Conservation (phyloP, 2,888 invertebrate species). For the Hydroisotoma schaefferi region DNA sequence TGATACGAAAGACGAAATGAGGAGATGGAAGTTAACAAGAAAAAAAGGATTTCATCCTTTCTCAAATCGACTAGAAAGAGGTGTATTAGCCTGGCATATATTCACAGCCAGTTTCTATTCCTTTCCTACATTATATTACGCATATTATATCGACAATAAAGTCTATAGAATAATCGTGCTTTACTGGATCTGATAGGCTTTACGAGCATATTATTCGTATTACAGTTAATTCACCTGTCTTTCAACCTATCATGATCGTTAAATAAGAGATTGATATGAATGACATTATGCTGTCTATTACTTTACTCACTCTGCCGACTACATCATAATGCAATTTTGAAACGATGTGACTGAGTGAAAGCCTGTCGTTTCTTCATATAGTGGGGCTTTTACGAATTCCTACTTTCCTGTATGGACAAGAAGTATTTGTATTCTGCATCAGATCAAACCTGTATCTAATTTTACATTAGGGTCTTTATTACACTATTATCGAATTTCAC, state of each 20-base stretch:
- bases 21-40: neutral
- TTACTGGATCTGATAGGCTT: too few species aligned
- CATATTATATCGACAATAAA: too few species aligned
- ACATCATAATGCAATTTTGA: conserved; percentile 14
- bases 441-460: neutral
- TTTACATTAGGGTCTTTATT: too few species aligned
- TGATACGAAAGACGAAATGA: neutral
- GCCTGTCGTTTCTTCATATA: neutral
- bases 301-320: conserved; percentile 6
- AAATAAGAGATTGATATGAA: conserved; percentile 17
- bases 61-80: too few species aligned
- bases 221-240: conserved; percentile 16
- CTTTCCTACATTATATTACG: too few species aligned
- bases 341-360: neutral
- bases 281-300: conserved; percentile 15
- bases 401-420: neutral
- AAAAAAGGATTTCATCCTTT: conserved; percentile 1
- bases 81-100: too few species aligned
- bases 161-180: too few species aligned
- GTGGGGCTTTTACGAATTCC: too few species aligned
- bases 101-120: too few species aligned
- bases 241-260: conserved; percentile 6
- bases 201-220: conserved; percentile 12
- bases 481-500: too few species aligned
- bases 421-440: neutral